phyloP scores from a whole-genome alignment of 2,113 vertebrate species.

The Rhinolophus ferrumequinum region DNA sequence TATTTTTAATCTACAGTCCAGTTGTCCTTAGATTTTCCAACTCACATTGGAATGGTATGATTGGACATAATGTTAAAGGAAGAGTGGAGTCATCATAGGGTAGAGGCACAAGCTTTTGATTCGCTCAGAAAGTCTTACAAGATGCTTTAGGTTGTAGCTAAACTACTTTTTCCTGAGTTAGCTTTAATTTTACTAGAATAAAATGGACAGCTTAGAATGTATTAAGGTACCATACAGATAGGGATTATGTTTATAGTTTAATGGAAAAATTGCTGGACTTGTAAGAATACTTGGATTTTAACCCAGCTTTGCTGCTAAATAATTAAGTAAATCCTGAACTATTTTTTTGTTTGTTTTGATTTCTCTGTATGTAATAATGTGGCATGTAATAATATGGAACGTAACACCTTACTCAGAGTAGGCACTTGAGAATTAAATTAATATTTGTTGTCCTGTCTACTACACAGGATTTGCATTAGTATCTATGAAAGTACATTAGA shows the following conservation, averaged over 20 bases:
- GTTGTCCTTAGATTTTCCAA: not conserved
- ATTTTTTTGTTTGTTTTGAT: slow-evolving; percentile 17
- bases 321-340: slow-evolving; percentile 22
- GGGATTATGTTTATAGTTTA: not conserved
- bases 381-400: not conserved
- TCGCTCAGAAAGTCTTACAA: not conserved
- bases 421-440: slow-evolving; percentile 5
- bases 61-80: not conserved
- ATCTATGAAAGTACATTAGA: not conserved
- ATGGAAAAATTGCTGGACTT: not conserved
- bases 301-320: not conserved
- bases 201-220: not conserved
- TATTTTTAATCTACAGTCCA: not conserved
- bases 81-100: not conserved
- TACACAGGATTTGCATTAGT: not conserved
- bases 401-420: not conserved
- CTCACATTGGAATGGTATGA: not conserved
- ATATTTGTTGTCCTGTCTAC: not conserved
- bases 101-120: not conserved
- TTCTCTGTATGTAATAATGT: slow-evolving; percentile 16
- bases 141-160: not conserved
- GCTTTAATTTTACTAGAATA: slow-evolving; percentile 19
- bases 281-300: slow-evolving; percentile 34
- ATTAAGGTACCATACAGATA: not conserved
- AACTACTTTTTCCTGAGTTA: not conserved